Percentiles rank a stretch among this genome's conserved stretches.
Conservation (phyloP, 2,888 invertebrate species). For the Crematogaster levior region DNA sequence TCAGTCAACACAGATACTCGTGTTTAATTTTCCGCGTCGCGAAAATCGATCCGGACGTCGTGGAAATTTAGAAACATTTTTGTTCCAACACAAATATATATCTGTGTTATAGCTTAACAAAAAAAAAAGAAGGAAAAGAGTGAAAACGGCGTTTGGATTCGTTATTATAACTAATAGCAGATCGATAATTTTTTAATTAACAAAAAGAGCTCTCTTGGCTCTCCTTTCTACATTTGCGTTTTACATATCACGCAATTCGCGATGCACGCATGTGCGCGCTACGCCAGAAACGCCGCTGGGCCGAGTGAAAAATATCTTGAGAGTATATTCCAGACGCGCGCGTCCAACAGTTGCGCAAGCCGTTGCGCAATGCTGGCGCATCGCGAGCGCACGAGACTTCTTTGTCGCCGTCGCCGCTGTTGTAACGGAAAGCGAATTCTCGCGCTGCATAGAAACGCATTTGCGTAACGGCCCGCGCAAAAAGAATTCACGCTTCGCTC, state of each 20-base stretch:
- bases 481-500: neutral
- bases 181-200: conserved; percentile 6
- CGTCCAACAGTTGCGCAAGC: conserved; percentile 44
- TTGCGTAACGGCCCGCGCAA: neutral
- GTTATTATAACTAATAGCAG: neutral
- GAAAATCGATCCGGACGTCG: neutral
- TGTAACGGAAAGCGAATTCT: neutral
- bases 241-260: neutral
- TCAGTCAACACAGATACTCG: neutral
- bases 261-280: neutral
- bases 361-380: conserved; percentile 33
- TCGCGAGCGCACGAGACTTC: conserved; percentile 5
- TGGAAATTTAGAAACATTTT: neutral
- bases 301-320: conserved; percentile 22
- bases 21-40: neutral
- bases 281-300: neutral
- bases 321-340: conserved; percentile 12
- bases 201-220: neutral
- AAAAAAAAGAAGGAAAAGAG: neutral
- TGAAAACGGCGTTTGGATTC: neutral
- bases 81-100: neutral
- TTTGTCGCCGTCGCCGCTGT: neutral
- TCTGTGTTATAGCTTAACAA: neutral
- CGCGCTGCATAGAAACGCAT: neutral
- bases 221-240: neutral